Percentiles rank a stretch among this genome's conserved stretches.
phyloP scores from a whole-genome alignment of 2,797 vertebrate species.

The Decapterus maruadsi region DNA sequence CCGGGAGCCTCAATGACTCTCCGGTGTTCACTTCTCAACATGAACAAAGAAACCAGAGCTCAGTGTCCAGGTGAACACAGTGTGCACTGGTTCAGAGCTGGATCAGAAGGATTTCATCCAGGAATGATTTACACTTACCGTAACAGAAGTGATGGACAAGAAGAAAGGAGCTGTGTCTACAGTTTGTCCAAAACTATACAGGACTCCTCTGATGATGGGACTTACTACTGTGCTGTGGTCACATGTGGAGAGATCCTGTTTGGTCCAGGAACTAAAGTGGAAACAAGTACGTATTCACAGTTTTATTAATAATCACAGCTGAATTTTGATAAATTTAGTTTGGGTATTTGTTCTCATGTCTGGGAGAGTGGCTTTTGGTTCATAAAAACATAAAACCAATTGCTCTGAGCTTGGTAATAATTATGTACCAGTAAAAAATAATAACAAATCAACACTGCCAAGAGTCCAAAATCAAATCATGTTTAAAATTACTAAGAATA shows the following conservation, averaged over 20 bases:
- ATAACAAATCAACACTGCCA: not conserved
- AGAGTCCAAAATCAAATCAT: not conserved
- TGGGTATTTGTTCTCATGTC: not conserved
- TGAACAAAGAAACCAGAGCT: too few relatives aligned
- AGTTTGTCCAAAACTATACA: not conserved
- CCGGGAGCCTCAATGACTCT: constrained; percentile 18
- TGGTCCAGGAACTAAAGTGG: constrained; percentile 53
- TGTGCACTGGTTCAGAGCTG: constrained; percentile 55
- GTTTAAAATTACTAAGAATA: not conserved
- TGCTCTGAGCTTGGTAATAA: not conserved
- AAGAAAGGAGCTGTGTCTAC: not conserved
- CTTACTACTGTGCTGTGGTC: constrained; percentile 72
- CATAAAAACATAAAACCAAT: not conserved
- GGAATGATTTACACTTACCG: not conserved
- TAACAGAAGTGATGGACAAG: not conserved
- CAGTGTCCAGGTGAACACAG: constrained; percentile 42
- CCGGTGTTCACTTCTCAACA: constrained; percentile 41
- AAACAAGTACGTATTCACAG: not conserved
- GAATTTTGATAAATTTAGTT: not conserved
- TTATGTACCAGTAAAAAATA: too few relatives aligned
- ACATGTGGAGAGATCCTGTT: constrained; percentile 70
- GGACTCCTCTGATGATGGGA: constrained; percentile 41
- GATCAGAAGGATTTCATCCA: not conserved
- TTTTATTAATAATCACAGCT: not conserved
- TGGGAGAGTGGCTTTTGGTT: too few relatives aligned